Conservation (phyloP, 2,113 vertebrate species). For the Cervus canadensis region DNA sequence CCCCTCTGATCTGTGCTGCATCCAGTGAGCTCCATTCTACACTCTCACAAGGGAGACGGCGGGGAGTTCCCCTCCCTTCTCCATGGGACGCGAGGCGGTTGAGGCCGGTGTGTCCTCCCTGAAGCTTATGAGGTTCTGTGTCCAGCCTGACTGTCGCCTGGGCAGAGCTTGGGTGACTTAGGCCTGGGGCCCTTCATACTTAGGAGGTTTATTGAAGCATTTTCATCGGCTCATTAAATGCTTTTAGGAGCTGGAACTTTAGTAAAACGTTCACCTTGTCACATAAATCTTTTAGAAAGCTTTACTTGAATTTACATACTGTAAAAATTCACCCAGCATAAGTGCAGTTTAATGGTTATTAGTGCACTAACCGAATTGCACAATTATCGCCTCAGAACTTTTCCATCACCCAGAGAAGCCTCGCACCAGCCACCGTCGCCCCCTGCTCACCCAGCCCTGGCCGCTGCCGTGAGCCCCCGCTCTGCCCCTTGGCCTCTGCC, state of each 20-base stretch:
- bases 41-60: accelerated
- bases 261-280: not conserved
- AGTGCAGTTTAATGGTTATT: not conserved
- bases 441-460: not conserved
- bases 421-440: accelerated
- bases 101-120: accelerated
- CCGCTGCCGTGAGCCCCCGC: accelerated
- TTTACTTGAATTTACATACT: not conserved
- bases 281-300: not conserved
- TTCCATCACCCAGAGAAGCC: not conserved
- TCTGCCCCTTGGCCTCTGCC: not conserved
- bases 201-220: not conserved
- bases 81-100: accelerated
- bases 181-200: not conserved
- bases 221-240: not conserved
- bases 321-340: not conserved
- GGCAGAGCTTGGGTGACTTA: not conserved
- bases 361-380: not conserved
- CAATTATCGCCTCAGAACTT: not conserved
- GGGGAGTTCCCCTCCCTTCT: not conserved
- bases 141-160: not conserved
- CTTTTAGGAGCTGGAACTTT: not conserved
- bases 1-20: not conserved
- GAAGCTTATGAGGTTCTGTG: not conserved
- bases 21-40: not conserved